Percentiles rank a stretch among this genome's conserved stretches.
Conservation (phyloP, 30 jellyfish, hydroid and myxozoan genomes). For the Thelohanellus kitauei region DNA sequence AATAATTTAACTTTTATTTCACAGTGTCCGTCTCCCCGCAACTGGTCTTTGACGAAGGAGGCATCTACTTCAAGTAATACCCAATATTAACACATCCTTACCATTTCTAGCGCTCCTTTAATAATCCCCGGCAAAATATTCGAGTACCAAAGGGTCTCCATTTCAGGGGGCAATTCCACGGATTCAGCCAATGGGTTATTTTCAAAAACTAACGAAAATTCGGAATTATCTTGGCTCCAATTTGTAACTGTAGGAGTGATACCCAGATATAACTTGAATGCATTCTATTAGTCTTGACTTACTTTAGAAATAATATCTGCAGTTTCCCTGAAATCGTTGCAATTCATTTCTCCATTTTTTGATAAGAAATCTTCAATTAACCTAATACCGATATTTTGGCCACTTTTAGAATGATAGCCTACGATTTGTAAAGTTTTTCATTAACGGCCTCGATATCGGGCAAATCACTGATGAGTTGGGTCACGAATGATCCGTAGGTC, state of each 20-base stretch:
- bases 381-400: constrained; percentile 86
- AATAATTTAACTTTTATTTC: constrained; percentile 42
- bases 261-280: constrained; percentile 63
- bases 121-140: constrained; percentile 46
- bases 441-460: constrained; percentile 70
- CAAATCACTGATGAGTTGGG: constrained; percentile 43
- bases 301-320: constrained; percentile 88
- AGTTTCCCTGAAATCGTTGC: constrained; percentile 70
- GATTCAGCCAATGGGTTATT: constrained; percentile 72
- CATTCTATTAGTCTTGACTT: constrained; percentile 28
- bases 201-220: constrained; percentile 40
- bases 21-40: constrained; percentile 35
- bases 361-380: constrained; percentile 70
- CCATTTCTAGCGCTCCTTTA: constrained; percentile 92
- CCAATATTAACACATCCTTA: no score
- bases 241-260: constrained; percentile 58
- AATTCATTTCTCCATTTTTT: constrained; percentile 39
- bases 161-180: constrained; percentile 87
- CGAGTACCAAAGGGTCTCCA: constrained; percentile 43
- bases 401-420: constrained; percentile 24
- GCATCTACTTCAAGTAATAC: constrained; percentile 64
- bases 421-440: constrained; percentile 61
- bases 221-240: constrained; percentile 68
- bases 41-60: constrained; percentile 42
- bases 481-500: constrained; percentile 94